Evolutionary conservation across 2,797 vertebrate species (phyloP).

Genomic region (Sebastes matsubarae): DNA sequence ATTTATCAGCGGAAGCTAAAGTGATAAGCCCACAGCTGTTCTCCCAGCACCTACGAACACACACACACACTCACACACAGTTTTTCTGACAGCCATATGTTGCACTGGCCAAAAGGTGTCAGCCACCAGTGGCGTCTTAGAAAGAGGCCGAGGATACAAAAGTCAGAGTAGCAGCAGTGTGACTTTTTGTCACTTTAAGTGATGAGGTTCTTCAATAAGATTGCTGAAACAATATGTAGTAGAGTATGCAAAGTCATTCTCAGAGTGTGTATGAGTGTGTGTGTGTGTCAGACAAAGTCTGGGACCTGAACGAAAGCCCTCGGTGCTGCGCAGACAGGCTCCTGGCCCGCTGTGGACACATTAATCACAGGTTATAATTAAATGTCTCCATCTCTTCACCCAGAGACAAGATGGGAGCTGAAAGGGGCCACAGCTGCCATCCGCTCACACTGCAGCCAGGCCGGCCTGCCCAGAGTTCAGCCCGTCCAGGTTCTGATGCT

Average conservation of each 20-base stretch:
- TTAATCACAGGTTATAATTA: slow-evolving; percentile 72
- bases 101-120: slow-evolving; percentile 54
- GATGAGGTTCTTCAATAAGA: slow-evolving; percentile 4
- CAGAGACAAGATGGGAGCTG: slow-evolving; percentile 44
- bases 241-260: not conserved
- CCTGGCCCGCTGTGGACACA: slow-evolving; percentile 44
- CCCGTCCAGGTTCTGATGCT: slow-evolving; percentile 30
- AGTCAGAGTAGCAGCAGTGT: slow-evolving; percentile 15
- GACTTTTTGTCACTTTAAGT: slow-evolving; percentile 42
- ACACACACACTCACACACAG: slow-evolving; percentile 20
- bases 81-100: slow-evolving; percentile 58
- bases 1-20: slow-evolving; percentile 58
- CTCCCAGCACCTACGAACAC: slow-evolving; percentile 10
- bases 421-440: slow-evolving; percentile 39
- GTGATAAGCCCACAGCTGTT: slow-evolving; percentile 69
- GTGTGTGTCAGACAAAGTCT: not conserved
- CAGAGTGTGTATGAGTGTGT: not conserved
- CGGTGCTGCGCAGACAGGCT: slow-evolving; percentile 33
- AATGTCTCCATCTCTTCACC: slow-evolving; percentile 65
- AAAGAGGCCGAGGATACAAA: slow-evolving; percentile 11
- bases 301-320: slow-evolving; percentile 29
- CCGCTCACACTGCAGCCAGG: slow-evolving; percentile 7
- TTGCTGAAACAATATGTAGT: not conserved
- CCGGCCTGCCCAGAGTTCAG: slow-evolving; percentile 4
- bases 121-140: slow-evolving; percentile 23